Percentiles rank a stretch among this genome's conserved stretches.
phyloP scores from a whole-genome alignment of 1,140 invertebrate species.

The Nymphalis io region DNA sequence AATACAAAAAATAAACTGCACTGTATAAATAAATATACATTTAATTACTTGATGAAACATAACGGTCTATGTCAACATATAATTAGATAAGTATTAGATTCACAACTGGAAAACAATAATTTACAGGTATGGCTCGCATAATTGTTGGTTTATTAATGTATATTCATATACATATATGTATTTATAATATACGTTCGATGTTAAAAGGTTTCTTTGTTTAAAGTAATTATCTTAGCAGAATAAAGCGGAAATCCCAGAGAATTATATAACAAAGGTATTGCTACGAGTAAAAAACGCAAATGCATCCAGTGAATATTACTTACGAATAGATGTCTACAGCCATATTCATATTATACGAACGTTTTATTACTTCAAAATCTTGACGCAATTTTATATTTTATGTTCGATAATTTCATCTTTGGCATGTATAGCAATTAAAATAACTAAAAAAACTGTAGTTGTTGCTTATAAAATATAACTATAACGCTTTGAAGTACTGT shows the following conservation, averaged over 20 bases:
- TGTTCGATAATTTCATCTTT: background rate
- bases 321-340: background rate
- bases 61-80: too few relatives aligned
- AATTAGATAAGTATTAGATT: too few relatives aligned
- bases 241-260: constrained; percentile 8
- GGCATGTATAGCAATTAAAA: background rate
- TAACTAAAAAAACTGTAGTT: background rate
- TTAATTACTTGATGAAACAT: background rate
- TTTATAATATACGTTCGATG: background rate
- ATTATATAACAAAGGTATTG: constrained; percentile 2
- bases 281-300: background rate
- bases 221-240: constrained; percentile 5
- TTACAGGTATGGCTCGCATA: too few relatives aligned
- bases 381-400: too few relatives aligned
- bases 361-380: background rate
- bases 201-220: constrained; percentile 3
- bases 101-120: too few relatives aligned
- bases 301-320: constrained; percentile 4
- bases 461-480: background rate
- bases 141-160: background rate
- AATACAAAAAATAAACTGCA: background rate
- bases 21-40: background rate
- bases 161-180: background rate
- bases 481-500: background rate
- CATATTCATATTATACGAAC: constrained; percentile 1